Percentiles rank a stretch among this genome's conserved stretches.
Conservation (phyloP, 2,797 vertebrate species). For the Tiaroga cobitis region DNA sequence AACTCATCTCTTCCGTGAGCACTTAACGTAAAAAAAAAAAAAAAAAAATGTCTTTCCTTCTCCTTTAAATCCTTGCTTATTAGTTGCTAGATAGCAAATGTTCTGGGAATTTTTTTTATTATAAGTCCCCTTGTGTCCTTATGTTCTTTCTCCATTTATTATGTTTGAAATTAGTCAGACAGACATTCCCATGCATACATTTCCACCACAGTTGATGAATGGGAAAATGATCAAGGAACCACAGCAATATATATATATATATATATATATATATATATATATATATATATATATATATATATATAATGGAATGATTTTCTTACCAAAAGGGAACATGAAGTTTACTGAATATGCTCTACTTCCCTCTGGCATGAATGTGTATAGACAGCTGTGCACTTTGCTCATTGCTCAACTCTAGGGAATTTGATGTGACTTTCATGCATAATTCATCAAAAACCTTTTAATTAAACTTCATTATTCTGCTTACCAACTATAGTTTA, state of each 20-base stretch:
- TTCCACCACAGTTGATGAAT: not conserved
- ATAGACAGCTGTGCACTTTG: slow-evolving; percentile 43
- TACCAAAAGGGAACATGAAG: not conserved
- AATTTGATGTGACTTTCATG: not conserved
- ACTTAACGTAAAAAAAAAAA: too few species aligned
- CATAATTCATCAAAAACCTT: slow-evolving; percentile 27
- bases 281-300: not conserved
- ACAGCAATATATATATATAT: not conserved
- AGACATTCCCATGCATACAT: slow-evolving; percentile 7
- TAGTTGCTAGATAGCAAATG: not conserved
- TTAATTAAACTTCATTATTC: slow-evolving; percentile 17
- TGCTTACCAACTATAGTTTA: slow-evolving; percentile 12
- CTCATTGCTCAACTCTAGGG: slow-evolving; percentile 4
- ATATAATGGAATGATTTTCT: not conserved
- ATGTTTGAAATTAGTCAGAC: not conserved
- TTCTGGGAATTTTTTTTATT: not conserved
- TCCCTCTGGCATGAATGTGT: slow-evolving; percentile 11
- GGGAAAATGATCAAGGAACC: not conserved
- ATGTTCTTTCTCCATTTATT: not conserved
- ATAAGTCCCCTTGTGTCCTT: not conserved
- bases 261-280: not conserved
- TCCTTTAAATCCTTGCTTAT: too few species aligned
- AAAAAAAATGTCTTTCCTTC: too few species aligned
- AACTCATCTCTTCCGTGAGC: too few species aligned
- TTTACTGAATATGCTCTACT: slow-evolving; percentile 21